Base-by-base conservation (phyloP, 2,888 invertebrate species). In the Oegoconia quadripuncta region DNA sequence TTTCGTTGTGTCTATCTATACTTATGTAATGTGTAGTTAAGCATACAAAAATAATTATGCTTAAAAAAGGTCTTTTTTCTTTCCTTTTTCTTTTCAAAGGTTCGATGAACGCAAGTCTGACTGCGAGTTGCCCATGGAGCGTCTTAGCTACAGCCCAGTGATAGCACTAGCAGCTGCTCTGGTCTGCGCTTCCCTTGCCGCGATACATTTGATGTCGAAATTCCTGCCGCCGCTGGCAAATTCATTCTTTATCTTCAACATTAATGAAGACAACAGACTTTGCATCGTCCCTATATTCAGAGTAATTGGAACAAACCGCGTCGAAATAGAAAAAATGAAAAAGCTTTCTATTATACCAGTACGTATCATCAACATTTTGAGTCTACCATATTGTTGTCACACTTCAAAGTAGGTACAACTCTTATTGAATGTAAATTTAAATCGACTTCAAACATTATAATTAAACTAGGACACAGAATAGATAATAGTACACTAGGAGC, bases 231-330 rank as follows among this genome's bases (percentile, higher is more conserved):
- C 76, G 0, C 39, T 60, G 3, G 70, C 77, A 0, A 69, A 70
- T 37, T 81, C 83, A 15, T 84, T 76, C 60, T 86, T 83, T 52
- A 77, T 84, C 29, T 86, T 83, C 55, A 83, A 83, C 42, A 73
- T 71, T 0, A 84, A 84, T 36, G 86, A 84, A 45, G 86, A 84
- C 54, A 86, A 86, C 50, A 57, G 86, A 12, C 64, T 86, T 0
- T 74, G 75, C 42, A 69, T 84, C 9, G 76, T 52, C 44, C 57
- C 59, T 0, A 37, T 68, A 2, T 65, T 64, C 41, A 52, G 35
- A 42, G 13, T 57, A 56, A 18, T 38, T 58, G 1, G 64, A 72
- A 2, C 49, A 38, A 22, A 29, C n/a, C n/a, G n/a, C n/a, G 35
- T 42, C 14, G 57, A 56, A 18, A 39, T 58, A 1, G 64, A 72